phyloP scores from a whole-genome alignment of 2,888 invertebrate species.

The Melinopterus prodromus region DNA sequence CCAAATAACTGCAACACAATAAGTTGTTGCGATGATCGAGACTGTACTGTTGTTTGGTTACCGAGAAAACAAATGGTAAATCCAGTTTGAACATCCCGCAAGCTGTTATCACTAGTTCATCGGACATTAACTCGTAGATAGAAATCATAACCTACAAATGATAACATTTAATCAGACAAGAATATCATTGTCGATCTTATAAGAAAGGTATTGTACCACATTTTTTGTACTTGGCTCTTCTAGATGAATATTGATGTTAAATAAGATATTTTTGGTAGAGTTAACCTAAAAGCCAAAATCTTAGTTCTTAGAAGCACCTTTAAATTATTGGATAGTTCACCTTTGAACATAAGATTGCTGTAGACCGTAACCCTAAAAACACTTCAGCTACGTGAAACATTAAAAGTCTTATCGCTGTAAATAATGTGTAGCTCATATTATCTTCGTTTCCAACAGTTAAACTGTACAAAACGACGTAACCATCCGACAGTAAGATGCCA shows the following conservation, averaged over 20 bases:
- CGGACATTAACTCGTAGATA: constrained; percentile 43
- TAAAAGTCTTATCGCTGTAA: constrained; percentile 14
- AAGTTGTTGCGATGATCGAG: neutral
- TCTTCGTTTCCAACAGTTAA: constrained; percentile 31
- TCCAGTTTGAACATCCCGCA: constrained; percentile 47
- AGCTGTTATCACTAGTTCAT: constrained; percentile 46
- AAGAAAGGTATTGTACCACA: constrained; percentile 38
- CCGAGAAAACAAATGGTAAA: constrained; percentile 47
- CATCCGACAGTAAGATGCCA: constrained; percentile 32
- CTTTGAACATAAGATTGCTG: constrained; percentile 30
- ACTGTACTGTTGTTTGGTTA: constrained; percentile 34
- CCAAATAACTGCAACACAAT: constrained; percentile 40
- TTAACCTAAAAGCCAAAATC: constrained; percentile 33
- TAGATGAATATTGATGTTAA: constrained; percentile 42
- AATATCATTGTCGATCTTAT: neutral
- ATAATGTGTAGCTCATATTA: constrained; percentile 20
- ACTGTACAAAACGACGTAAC: constrained; percentile 35
- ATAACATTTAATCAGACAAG: neutral
- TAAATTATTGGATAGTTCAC: constrained; percentile 12
- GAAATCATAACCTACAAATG: constrained; percentile 32
- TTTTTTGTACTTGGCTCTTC: constrained; percentile 43
- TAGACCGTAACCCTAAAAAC: constrained; percentile 29
- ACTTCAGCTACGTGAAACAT: constrained; percentile 27
- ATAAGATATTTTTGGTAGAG: constrained; percentile 40
- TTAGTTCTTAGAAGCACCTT: neutral